Conservation (phyloP, 2,113 vertebrate genomes). For the Odocoileus hemionus region DNA sequence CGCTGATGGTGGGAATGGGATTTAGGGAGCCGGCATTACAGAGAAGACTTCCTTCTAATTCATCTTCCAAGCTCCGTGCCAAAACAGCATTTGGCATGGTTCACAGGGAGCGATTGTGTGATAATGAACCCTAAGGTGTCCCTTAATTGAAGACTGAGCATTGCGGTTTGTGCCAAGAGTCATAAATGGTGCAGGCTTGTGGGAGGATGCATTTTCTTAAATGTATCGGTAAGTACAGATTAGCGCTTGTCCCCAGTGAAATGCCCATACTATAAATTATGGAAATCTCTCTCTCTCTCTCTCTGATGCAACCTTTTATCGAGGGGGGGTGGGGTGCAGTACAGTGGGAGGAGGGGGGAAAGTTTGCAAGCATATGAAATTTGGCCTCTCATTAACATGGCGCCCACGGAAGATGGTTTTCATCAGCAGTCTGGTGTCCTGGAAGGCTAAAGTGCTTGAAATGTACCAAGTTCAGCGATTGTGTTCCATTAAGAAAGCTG, state of each 20-base stretch:
- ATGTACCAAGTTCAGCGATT: constrained; percentile 77
- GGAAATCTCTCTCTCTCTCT: constrained; percentile 77
- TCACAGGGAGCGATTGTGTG: constrained; percentile 90
- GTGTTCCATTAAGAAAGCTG: constrained; percentile 79
- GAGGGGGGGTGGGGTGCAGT: constrained; percentile 56
- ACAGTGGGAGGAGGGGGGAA: constrained; percentile 67
- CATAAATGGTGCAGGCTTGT: constrained; percentile 87
- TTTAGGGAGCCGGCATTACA: constrained; percentile 81
- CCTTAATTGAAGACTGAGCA: constrained; percentile 91
- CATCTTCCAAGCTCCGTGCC: constrained; percentile 88
- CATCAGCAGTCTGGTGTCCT: constrained; percentile 81
- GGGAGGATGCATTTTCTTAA: constrained; percentile 92
- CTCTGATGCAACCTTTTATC: constrained; percentile 85
- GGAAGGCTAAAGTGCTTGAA: constrained; percentile 79
- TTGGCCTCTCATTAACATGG: constrained; percentile 83
- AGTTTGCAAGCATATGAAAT: constrained; percentile 82
- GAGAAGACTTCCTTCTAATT: constrained; percentile 89
- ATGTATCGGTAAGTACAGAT: constrained; percentile 94
- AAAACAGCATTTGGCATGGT: constrained; percentile 93
- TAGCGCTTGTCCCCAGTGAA: constrained; percentile 85
- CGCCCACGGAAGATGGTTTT: constrained; percentile 74
- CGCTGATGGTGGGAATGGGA: constrained; percentile 82
- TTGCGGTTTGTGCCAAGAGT: constrained; percentile 86
- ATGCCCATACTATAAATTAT: constrained; percentile 88
- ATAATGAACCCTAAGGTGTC: constrained; percentile 94